These are phyloP conservation scores for Mesembrinibis cayennensis DNA, from an alignment of 2,113 vertebrate genomes.

Conservation along the genomic window DNA sequence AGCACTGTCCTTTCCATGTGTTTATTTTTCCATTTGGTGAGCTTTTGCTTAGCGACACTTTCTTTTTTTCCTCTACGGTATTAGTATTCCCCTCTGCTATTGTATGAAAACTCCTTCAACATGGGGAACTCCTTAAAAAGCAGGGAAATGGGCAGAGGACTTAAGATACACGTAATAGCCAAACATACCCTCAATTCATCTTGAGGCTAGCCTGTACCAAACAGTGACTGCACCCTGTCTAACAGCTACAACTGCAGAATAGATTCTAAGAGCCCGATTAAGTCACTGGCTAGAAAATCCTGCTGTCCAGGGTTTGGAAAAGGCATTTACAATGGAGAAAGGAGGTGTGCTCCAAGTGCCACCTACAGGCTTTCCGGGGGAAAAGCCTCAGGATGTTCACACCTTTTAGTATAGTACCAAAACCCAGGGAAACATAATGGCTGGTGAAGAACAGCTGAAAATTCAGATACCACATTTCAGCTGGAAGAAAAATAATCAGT, in stretches of 20 bases:
- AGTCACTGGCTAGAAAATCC: background rate
- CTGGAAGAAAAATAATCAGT: background rate
- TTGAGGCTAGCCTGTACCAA: background rate
- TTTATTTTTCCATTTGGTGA: background rate
- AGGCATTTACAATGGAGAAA: background rate
- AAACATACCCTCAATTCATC: background rate
- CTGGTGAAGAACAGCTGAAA: background rate
- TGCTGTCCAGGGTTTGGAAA: background rate
- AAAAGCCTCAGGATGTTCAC: background rate
- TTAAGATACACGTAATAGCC: background rate
- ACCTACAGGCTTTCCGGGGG: background rate
- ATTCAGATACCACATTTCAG: background rate
- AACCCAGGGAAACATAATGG: background rate
- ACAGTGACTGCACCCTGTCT: background rate
- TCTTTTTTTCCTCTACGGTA: background rate
- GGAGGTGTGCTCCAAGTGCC: background rate
- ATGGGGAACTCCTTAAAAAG: fast-evolving
- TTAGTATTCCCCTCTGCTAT: background rate
- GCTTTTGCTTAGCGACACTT: background rate
- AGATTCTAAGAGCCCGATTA: background rate
- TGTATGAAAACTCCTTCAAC: background rate
- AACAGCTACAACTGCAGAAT: background rate
- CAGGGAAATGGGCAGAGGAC: background rate
- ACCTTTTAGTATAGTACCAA: background rate
- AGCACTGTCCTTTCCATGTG: background rate